A percentile compares a stretch with the other conserved stretches of the same genome.
Evolutionary conservation across 2,797 vertebrate genomes (phyloP).

Genomic region (Hippoglossus hippoglossus): DNA sequence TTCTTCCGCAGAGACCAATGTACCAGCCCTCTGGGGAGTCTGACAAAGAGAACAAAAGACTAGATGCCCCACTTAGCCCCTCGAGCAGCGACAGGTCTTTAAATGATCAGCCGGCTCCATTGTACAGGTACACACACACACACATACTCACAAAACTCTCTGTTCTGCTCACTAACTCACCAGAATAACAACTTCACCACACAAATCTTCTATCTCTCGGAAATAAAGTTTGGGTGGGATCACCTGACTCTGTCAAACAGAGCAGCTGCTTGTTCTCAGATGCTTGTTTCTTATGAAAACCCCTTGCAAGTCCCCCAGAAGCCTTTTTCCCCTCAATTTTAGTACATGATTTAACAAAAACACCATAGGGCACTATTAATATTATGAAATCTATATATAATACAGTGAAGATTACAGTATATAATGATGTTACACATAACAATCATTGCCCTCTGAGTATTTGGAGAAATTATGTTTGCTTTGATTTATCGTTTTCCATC

Average conservation of each 20-base stretch:
- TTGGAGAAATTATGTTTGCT: background rate
- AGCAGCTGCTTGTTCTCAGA: slow-evolving; percentile 53
- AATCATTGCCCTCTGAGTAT: background rate
- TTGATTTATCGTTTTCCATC: background rate
- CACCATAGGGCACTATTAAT: background rate
- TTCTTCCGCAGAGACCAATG: slow-evolving; percentile 82
- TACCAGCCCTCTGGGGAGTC: slow-evolving; percentile 99
- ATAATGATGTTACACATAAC: slow-evolving; percentile 1
- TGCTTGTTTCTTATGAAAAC: slow-evolving; percentile 46
- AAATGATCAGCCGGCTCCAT: slow-evolving; percentile 83
- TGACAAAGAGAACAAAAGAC: slow-evolving; percentile 96
- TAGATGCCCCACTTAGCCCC: slow-evolving; percentile 91
- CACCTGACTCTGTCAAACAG: slow-evolving; percentile 46
- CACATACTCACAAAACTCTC: slow-evolving; percentile 6
- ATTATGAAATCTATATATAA: slow-evolving; percentile 17
- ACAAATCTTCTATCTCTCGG: slow-evolving; percentile 1
- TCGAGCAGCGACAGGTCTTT: slow-evolving; percentile 96
- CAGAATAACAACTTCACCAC: background rate
- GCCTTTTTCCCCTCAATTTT: background rate
- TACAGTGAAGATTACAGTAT: slow-evolving; percentile 5
- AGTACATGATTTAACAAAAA: slow-evolving; percentile 5
- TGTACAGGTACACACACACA: slow-evolving; percentile 78
- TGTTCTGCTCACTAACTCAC: background rate
- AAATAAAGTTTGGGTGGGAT: slow-evolving; percentile 19
- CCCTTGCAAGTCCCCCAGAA: background rate